These are phyloP conservation scores for Scaptodrosophila lebanonensis DNA, from an alignment of 1,140 invertebrate species.

Conservation along the genomic window DNA sequence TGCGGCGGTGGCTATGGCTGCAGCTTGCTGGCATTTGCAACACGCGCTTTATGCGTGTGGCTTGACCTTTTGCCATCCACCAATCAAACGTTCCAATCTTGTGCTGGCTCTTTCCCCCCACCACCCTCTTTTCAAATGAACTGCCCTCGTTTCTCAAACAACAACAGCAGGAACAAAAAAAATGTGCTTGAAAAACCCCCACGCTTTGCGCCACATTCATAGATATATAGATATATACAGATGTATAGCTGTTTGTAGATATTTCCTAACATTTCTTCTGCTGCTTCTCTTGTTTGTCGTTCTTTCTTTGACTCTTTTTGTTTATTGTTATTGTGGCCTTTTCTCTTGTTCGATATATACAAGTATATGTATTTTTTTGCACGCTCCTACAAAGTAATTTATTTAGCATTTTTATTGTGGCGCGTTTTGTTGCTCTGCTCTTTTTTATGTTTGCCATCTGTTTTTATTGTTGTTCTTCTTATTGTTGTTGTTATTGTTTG, in stretches of 20 bases:
- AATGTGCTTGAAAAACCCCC: too few species aligned
- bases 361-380: background rate
- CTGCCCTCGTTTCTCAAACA: constrained; percentile 5
- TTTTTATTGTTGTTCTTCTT: constrained; percentile 31
- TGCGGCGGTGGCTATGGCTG: too few species aligned
- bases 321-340: constrained; percentile 33
- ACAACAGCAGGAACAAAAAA: constrained; percentile 13
- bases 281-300: constrained; percentile 13
- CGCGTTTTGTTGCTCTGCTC: constrained; percentile 55
- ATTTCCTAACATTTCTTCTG: constrained; percentile 29
- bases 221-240: too few species aligned
- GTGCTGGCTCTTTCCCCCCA: constrained; percentile 8
- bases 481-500: constrained; percentile 39
- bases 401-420: constrained; percentile 65
- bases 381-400: constrained; percentile 49
- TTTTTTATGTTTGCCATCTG: constrained; percentile 54
- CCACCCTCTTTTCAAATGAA: too few species aligned
- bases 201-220: constrained; percentile 69
- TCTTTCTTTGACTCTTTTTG: too few species aligned
- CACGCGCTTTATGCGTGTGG: constrained; percentile 11
- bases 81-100: constrained; percentile 10
- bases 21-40: too few species aligned
- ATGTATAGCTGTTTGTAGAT: constrained; percentile 12
- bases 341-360: constrained; percentile 24
- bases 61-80: constrained; percentile 52